Conservation (phyloP, 1,140 invertebrate genomes). For the Dryas iulia region DNA sequence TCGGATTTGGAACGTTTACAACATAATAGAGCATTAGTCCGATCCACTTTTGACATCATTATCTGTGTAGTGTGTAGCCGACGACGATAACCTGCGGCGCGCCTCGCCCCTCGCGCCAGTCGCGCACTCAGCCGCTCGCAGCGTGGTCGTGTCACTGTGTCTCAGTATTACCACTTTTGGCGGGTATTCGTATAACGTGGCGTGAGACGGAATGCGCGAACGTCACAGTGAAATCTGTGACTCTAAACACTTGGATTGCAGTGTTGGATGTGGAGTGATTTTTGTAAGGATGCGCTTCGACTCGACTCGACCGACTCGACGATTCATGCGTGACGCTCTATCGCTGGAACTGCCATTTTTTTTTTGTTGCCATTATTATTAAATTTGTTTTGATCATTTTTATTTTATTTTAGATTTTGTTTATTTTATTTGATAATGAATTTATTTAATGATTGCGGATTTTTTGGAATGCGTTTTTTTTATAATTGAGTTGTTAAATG, state of each 20-base stretch:
- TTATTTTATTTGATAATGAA: neutral
- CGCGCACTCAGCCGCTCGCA: conserved; percentile 57
- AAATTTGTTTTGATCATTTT: neutral
- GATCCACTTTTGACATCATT: conserved; percentile 80
- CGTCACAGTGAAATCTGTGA: conserved; percentile 64
- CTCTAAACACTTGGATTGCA: conserved; percentile 75
- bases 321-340: conserved; percentile 76
- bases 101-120: conserved; percentile 58
- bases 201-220: conserved; percentile 65
- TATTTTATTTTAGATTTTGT: neutral
- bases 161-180: conserved; percentile 58
- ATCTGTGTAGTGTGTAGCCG: conserved; percentile 72
- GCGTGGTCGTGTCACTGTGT: conserved; percentile 43
- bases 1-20: conserved; percentile 63
- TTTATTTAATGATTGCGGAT: neutral
- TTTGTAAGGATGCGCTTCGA: conserved; percentile 73
- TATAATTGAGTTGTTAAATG: neutral
- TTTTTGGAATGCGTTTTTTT: neutral
- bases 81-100: conserved; percentile 73
- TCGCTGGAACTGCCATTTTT: conserved; percentile 65
- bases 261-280: conserved; percentile 72
- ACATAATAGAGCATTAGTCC: conserved; percentile 78
- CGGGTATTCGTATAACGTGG: conserved; percentile 70
- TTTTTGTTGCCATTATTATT: conserved; percentile 23
- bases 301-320: too few species aligned